A percentile compares a stretch with the other conserved stretches of the same genome.
Conservation (phyloP, 2,888 invertebrate species). For the Lepas anatifera region DNA sequence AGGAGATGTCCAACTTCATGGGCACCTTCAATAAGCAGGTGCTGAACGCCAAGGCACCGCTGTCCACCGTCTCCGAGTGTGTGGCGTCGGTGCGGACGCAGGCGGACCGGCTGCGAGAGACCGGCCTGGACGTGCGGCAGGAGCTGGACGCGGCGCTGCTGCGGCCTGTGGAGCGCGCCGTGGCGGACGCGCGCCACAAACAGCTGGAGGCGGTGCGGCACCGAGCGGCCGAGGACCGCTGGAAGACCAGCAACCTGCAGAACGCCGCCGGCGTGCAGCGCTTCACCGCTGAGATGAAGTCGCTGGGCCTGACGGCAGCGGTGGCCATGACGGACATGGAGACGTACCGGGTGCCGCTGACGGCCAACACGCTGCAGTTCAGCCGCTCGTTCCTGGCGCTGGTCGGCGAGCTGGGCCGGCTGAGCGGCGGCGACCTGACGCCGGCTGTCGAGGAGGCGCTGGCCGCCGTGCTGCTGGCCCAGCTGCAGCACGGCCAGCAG, state of each 20-base stretch:
- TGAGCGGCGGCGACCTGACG: constrained; percentile 60
- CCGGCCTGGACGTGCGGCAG: constrained; percentile 82
- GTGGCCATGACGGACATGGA: neutral
- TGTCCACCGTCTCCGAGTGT: constrained; percentile 74
- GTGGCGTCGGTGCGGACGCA: constrained; percentile 42
- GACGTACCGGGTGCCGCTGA: constrained; percentile 54
- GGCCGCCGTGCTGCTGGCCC: constrained; percentile 56
- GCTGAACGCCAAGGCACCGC: constrained; percentile 46
- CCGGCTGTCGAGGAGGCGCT: constrained; percentile 58
- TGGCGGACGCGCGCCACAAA: constrained; percentile 67
- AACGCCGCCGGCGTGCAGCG: constrained; percentile 47
- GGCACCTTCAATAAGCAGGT: constrained; percentile 30
- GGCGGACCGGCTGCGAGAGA: constrained; percentile 47
- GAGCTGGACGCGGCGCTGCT: constrained; percentile 76
- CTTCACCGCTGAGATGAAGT: constrained; percentile 55
- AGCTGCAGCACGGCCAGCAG: constrained; percentile 49
- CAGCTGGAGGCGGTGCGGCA: constrained; percentile 67
- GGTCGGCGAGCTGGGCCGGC: constrained; percentile 58
- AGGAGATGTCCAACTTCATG: constrained; percentile 35
- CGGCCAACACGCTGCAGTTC: constrained; percentile 66
- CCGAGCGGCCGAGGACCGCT: constrained; percentile 62
- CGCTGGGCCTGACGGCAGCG: constrained; percentile 43
- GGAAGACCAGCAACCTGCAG: constrained; percentile 66
- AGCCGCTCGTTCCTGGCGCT: constrained; percentile 58
- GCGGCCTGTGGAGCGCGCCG: constrained; percentile 57